Base-by-base conservation (phyloP, 2,888 invertebrate genomes). In the Trissonchulus sp. region DNA sequence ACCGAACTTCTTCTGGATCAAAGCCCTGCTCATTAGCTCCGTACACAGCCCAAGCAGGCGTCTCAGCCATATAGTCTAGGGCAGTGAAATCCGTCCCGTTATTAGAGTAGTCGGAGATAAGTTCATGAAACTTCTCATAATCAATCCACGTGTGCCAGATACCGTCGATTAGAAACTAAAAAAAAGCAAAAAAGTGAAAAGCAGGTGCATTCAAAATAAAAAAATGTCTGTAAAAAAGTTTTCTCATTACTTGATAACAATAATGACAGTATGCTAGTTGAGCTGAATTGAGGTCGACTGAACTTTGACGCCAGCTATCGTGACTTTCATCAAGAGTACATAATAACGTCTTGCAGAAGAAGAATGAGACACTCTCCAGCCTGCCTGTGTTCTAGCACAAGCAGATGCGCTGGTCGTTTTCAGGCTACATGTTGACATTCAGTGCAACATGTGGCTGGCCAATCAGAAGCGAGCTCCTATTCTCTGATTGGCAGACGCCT, bases 91-190 rank as follows among this genome's bases (percentile, higher is more conserved):
- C 83, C 74, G 82, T 79, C 31, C 79, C 76, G 72, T 82, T 82
- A 30, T 81, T 79, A 74, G 84, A 83, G 78, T 83, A 87, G n/a
- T 81, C 79, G 31, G 81, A 77, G 1, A 87, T 81, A 23, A 89
- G 82, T 38, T 85, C 77, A 78, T 88, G 87, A 79, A 89, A 89
- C 77, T 84, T 85, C 0, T 85, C 85, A 79, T 89, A 89, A 81
- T 89, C 88, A 73, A 89, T 89, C 88, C 89, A 89, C 1, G 89
- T 89, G 81, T 86, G 84, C 89, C 89, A 89, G 73, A 84, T 84
- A 2, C 84, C 86, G 78, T 88, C 79, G 1, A 86, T 80, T 68
- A 84, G 82, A 79, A 88, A 88, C 87, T 88, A 81, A 72, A 84
- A 80, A 37, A 76, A 75, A 75, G 74, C 38, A 28, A 18, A 18